These are phyloP conservation scores for Drosophila siamana DNA, from an alignment of 2,888 invertebrate species.

Conservation along the genomic window DNA sequence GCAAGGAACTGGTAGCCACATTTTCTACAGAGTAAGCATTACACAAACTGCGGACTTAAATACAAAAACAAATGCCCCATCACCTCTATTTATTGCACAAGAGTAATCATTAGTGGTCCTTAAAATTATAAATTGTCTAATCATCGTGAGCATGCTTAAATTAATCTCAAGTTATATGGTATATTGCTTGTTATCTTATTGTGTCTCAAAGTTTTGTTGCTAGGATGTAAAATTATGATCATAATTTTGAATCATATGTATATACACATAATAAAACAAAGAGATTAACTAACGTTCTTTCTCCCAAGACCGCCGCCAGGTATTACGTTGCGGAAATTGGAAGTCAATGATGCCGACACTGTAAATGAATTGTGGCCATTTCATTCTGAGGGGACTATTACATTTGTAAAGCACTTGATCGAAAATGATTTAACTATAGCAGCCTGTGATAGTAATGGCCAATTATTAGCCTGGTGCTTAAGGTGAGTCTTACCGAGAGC, in stretches of 20 bases:
- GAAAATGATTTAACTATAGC: slow-evolving; percentile 73
- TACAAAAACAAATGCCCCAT: too few relatives aligned
- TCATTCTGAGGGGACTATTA: slow-evolving; percentile 53
- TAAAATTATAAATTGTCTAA: too few relatives aligned
- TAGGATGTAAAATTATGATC: too few relatives aligned
- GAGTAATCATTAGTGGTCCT: too few relatives aligned
- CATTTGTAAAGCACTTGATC: slow-evolving; percentile 67
- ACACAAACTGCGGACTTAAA: too few relatives aligned
- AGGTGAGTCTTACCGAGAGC: slow-evolving; percentile 51
- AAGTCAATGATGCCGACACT: slow-evolving; percentile 54
- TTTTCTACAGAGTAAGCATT: slow-evolving; percentile 69
- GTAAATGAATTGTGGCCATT: slow-evolving; percentile 80
- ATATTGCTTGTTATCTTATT: too few relatives aligned
- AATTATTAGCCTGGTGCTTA: slow-evolving; percentile 82
- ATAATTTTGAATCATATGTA: too few relatives aligned
- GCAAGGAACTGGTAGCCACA: slow-evolving; percentile 57
- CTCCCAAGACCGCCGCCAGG: slow-evolving; percentile 63
- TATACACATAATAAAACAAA: too few relatives aligned
- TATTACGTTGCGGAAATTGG: slow-evolving; percentile 54
- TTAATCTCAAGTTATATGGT: too few relatives aligned
- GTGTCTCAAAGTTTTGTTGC: too few relatives aligned
- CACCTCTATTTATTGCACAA: too few relatives aligned
- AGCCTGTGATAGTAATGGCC: slow-evolving; percentile 60
- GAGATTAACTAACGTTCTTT: neutral
- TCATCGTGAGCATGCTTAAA: too few relatives aligned